phyloP scores from a whole-genome alignment of 2,113 vertebrate genomes.

The Balaeniceps rex region DNA sequence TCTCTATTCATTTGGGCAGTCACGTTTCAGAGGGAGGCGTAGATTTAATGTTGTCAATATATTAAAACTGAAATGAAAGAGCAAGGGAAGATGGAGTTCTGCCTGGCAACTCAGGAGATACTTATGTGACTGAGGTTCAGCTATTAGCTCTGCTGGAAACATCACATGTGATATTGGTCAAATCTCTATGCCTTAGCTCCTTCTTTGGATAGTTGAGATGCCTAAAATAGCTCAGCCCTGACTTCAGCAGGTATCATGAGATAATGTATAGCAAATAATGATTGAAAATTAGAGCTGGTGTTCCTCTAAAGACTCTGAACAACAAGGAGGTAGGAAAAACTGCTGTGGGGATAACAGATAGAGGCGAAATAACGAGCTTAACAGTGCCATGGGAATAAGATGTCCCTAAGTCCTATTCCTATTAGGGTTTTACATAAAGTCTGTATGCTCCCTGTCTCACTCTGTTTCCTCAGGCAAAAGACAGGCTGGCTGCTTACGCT shows the following conservation, averaged over 20 bases:
- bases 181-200: not conserved
- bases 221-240: not conserved
- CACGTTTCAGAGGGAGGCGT: not conserved
- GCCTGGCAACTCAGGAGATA: not conserved
- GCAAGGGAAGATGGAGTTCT: not conserved
- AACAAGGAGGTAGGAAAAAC: not conserved
- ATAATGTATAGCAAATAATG: not conserved
- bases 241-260: not conserved
- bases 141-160: not conserved
- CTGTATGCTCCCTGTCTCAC: not conserved
- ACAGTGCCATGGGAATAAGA: not conserved
- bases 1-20: not conserved
- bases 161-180: not conserved
- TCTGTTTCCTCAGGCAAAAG: conserved; percentile 25
- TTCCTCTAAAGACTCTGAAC: not conserved
- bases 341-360: not conserved
- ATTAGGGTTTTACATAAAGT: conserved; percentile 4
- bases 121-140: not conserved
- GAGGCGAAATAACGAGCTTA: conserved; percentile 20
- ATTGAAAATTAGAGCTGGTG: not conserved
- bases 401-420: not conserved
- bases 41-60: not conserved
- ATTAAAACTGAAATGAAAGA: not conserved
- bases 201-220: not conserved
- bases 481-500: not conserved